A percentile compares a stretch with the other conserved stretches of the same genome.
Conservation (phyloP, 2,797 vertebrate genomes). For the Sphenopsis melanotis region DNA sequence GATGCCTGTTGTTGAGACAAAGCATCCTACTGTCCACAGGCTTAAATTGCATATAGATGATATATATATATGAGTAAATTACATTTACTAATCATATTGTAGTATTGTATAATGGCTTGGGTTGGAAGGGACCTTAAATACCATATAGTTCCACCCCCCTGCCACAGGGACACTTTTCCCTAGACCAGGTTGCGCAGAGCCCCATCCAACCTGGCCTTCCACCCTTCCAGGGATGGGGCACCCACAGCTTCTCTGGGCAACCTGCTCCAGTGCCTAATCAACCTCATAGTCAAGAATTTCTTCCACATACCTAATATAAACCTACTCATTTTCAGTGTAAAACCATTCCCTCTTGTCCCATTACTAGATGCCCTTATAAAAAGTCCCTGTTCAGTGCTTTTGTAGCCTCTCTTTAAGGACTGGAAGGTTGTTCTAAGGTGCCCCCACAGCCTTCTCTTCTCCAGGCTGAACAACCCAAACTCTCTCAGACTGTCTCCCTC, state of each 20-base stretch:
- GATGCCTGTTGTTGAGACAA: not conserved
- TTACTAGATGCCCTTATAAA: not conserved
- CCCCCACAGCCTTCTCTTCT: not conserved
- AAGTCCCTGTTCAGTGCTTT: not conserved
- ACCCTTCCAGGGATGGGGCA: not conserved
- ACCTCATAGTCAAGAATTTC: not conserved
- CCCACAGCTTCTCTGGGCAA: not conserved
- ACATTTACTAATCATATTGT: not conserved
- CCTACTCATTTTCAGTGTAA: not conserved
- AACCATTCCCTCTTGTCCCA: not conserved
- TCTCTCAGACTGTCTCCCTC: not conserved
- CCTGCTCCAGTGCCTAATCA: no score
- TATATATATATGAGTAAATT: not conserved
- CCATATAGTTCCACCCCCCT: accelerated
- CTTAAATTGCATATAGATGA: not conserved
- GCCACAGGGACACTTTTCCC: not conserved
- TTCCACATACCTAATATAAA: not conserved
- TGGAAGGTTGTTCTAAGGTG: not conserved
- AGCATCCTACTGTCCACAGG: not conserved
- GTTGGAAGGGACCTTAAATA: not conserved
- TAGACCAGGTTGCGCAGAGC: not conserved
- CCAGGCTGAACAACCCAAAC: not conserved
- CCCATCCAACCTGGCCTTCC: not conserved
- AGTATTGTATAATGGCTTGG: not conserved
- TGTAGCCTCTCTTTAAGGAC: no score